These are phyloP conservation scores for Pseudonaja textilis DNA, from an alignment of 2,113 vertebrate species.

Conservation along the genomic window DNA sequence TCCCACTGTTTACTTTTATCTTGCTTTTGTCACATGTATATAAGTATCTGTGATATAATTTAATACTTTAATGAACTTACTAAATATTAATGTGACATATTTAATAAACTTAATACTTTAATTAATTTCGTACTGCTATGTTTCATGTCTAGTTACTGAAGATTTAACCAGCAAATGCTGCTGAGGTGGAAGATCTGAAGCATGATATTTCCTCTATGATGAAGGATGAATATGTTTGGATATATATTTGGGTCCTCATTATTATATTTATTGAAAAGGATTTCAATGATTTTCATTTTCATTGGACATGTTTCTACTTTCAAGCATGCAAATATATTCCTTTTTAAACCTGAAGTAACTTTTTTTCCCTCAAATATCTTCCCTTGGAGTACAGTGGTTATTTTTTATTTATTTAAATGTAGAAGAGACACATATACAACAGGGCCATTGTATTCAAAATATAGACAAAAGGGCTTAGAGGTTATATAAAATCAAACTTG, in stretches of 20 bases:
- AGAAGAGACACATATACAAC: not conserved
- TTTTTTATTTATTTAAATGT: not conserved
- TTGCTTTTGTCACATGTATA: not conserved
- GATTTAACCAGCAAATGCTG: not conserved
- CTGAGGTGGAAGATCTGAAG: not conserved
- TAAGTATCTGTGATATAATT: not conserved
- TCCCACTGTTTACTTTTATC: constrained; percentile 17
- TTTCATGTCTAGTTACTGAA: not conserved
- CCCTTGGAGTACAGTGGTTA: not conserved
- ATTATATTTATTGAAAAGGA: not conserved
- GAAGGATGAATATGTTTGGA: not conserved
- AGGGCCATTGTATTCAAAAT: not conserved
- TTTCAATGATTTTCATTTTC: not conserved
- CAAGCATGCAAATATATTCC: not conserved
- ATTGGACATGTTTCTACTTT: not conserved
- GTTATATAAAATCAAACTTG: not conserved
- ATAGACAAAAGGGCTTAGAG: not conserved
- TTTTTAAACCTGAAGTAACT: not conserved
- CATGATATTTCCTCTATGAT: not conserved
- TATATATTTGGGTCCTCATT: not conserved
- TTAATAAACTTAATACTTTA: not conserved
- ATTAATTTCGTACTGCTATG: not conserved
- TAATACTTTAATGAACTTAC: not conserved
- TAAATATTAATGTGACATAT: not conserved
- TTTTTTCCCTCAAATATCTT: not conserved